Evolutionary conservation across 2,888 invertebrate species (phyloP).

Genomic region (Cryptosula pallasiana): DNA sequence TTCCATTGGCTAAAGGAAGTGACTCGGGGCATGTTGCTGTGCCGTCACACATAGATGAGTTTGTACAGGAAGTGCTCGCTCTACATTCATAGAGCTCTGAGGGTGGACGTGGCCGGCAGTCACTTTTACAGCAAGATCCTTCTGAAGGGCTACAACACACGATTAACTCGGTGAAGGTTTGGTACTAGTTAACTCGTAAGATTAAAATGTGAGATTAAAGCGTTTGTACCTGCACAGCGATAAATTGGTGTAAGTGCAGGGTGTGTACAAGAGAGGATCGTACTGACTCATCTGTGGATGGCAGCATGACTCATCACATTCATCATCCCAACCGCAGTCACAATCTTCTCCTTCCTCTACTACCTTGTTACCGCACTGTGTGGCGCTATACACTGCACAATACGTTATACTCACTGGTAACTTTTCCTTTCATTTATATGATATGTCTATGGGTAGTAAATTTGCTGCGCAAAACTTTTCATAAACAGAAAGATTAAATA

Average conservation of each 20-base stretch:
- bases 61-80: slow-evolving; percentile 32
- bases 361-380: slow-evolving; percentile 98
- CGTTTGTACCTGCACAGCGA: slow-evolving; percentile 42
- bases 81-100: slow-evolving; percentile 32
- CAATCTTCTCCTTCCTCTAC: slow-evolving; percentile 96
- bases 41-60: slow-evolving; percentile 37
- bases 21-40: slow-evolving; percentile 36
- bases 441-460: too few relatives aligned
- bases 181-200: too few relatives aligned
- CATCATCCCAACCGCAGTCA: slow-evolving; percentile 93
- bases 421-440: too few relatives aligned
- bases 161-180: too few relatives aligned
- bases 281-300: slow-evolving; percentile 33
- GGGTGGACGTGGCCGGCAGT: slow-evolving; percentile 29
- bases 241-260: slow-evolving; percentile 32
- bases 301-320: slow-evolving; percentile 82
- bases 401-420: neutral
- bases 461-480: too few relatives aligned
- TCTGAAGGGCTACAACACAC: slow-evolving; percentile 41
- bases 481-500: too few relatives aligned
- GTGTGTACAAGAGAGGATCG: slow-evolving; percentile 28
- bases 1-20: slow-evolving; percentile 32
- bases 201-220: too few relatives aligned
- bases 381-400: slow-evolving; percentile 56
- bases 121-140: slow-evolving; percentile 35